phyloP scores from a whole-genome alignment of 2,797 vertebrate species.

The Mormyrus proboscirostris region DNA sequence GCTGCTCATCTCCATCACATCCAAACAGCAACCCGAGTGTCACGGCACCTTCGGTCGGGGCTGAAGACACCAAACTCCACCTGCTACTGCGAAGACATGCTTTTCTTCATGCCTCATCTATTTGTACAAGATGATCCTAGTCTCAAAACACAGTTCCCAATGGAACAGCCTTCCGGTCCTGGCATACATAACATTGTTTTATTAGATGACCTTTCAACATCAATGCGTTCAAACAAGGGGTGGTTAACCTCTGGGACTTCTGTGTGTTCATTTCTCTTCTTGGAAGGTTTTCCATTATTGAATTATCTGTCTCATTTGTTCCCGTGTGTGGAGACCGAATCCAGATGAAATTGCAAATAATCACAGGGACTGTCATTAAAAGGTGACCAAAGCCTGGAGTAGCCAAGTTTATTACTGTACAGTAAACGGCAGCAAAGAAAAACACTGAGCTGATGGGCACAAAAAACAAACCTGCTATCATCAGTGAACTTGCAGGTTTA shows the following conservation, averaged over 20 bases:
- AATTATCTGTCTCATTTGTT: not conserved
- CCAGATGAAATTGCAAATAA: not conserved
- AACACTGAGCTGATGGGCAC: not conserved
- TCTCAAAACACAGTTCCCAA: not conserved
- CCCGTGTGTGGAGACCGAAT: not conserved
- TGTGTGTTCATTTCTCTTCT: not conserved
- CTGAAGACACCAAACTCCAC: not conserved
- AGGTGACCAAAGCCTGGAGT: not conserved
- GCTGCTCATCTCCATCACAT: not conserved
- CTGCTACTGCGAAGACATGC: not conserved
- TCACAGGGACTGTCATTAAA: not conserved
- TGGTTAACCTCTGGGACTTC: not conserved
- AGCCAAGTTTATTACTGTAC: not conserved
- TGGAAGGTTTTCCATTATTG: not conserved
- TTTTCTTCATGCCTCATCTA: not conserved
- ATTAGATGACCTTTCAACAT: conserved; percentile 8
- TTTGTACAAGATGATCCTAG: not conserved
- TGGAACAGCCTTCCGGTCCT: not conserved
- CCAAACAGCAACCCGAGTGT: not conserved
- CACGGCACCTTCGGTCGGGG: not conserved
- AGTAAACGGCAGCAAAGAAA: not conserved
- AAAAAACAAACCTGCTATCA: no score
- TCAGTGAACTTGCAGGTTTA: not conserved
- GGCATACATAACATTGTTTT: conserved; percentile 7
- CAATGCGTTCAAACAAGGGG: not conserved